A percentile compares a stretch with the other conserved stretches of the same genome.
These are phyloP conservation scores for Drosophila rellima DNA, from an alignment of 2,888 invertebrate species.

Conservation along the genomic window DNA sequence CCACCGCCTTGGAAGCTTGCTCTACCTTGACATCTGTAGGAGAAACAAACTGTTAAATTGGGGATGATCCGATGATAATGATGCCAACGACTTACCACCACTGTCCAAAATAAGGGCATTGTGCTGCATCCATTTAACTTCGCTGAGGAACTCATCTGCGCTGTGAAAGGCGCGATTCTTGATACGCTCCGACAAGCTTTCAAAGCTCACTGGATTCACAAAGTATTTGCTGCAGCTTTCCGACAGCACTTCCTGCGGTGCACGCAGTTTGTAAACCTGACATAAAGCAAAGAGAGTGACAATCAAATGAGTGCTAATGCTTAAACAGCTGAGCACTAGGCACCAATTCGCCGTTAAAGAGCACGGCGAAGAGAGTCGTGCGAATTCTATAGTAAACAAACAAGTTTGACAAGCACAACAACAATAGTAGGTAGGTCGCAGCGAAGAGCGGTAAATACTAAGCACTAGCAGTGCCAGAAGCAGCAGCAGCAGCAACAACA, in stretches of 20 bases:
- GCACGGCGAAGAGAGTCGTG: conserved; percentile 48
- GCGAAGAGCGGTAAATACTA: conserved; percentile 32
- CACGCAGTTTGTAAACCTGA: conserved; percentile 61
- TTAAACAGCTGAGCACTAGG: conserved; percentile 12
- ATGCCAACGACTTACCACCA: conserved; percentile 86
- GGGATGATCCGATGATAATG: neutral
- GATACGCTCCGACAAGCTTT: conserved; percentile 91
- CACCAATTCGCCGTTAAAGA: conserved; percentile 59
- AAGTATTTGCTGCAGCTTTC: conserved; percentile 88
- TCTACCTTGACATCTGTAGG: conserved; percentile 63
- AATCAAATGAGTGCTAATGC: conserved; percentile 11
- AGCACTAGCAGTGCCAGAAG: conserved; percentile 5
- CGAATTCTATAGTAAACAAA: conserved; percentile 60
- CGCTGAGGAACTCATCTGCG: conserved; percentile 95
- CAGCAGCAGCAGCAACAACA: conserved; percentile 16
- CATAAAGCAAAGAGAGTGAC: conserved; percentile 20
- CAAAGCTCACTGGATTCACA: conserved; percentile 94
- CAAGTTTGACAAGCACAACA: conserved; percentile 62
- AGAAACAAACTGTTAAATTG: neutral
- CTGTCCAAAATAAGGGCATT: conserved; percentile 95
- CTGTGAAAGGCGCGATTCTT: conserved; percentile 92
- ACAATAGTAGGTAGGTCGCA: conserved; percentile 21
- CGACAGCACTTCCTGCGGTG: conserved; percentile 68
- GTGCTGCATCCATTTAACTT: conserved; percentile 97
- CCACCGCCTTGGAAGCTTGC: conserved; percentile 88